Evolutionary conservation across 2,888 invertebrate species (phyloP).

Genomic region (Sesia apiformis): DNA sequence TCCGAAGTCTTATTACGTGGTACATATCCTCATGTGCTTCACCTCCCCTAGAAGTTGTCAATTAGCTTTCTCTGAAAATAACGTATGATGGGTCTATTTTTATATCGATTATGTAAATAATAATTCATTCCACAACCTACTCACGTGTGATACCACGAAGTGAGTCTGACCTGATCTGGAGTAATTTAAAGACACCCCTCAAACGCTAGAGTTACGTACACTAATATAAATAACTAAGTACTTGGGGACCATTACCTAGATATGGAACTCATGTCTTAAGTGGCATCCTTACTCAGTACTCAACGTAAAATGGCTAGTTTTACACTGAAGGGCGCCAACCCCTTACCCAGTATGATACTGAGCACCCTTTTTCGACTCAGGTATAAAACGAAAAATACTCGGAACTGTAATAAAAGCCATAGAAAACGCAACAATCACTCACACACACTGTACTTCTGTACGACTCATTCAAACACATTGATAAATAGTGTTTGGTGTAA

Average conservation of each 20-base stretch:
- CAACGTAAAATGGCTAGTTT: neutral
- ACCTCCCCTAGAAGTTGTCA: too few species aligned
- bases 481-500: constrained; percentile 22
- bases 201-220: too few species aligned
- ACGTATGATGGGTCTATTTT: too few species aligned
- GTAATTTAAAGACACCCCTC: too few species aligned
- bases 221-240: too few species aligned
- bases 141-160: too few species aligned
- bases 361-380: neutral
- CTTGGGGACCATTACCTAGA: neutral
- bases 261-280: neutral
- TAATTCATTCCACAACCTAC: too few species aligned
- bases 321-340: neutral
- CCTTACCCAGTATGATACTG: neutral
- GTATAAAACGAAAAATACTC: constrained; percentile 25
- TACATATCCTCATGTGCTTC: too few species aligned
- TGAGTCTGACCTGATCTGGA: too few species aligned
- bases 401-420: constrained; percentile 43
- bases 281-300: neutral
- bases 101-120: too few species aligned
- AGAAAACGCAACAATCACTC: constrained; percentile 28
- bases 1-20: too few species aligned
- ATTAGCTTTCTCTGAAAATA: too few species aligned
- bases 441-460: constrained; percentile 25
- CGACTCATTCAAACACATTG: constrained; percentile 15